Conservation (phyloP, 2,797 vertebrate species). For the Enteromius fasciolatus region DNA sequence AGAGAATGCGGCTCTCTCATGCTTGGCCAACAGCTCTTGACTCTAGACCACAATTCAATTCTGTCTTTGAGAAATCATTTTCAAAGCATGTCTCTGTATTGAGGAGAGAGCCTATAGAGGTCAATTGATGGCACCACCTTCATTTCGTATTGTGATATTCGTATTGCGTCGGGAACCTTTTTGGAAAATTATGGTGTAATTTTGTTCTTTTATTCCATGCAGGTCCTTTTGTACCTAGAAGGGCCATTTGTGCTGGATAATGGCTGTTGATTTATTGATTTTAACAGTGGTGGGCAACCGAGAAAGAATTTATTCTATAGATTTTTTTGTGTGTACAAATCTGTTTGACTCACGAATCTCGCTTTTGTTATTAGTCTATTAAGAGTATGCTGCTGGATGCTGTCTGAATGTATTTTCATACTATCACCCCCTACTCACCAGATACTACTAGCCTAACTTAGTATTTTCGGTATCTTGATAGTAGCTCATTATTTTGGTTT, state of each 20-base stretch:
- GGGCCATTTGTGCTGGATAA: neutral
- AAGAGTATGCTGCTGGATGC: neutral
- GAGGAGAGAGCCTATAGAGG: slow-evolving; percentile 37
- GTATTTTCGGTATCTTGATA: neutral
- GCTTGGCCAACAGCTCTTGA: slow-evolving; percentile 43
- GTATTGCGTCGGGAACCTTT: slow-evolving; percentile 21
- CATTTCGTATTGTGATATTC: slow-evolving; percentile 12
- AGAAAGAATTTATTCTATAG: neutral
- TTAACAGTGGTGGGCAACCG: neutral
- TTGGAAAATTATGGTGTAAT: slow-evolving; percentile 33
- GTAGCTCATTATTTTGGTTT: neutral
- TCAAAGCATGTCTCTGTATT: slow-evolving; percentile 43
- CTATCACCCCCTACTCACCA: neutral
- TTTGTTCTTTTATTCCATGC: slow-evolving; percentile 22
- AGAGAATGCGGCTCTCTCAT: slow-evolving; percentile 25
- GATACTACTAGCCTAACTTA: neutral
- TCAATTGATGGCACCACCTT: slow-evolving; percentile 39
- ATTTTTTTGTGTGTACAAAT: neutral
- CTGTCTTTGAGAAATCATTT: slow-evolving; percentile 51
- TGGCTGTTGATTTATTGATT: slow-evolving; percentile 44
- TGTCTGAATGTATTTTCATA: slow-evolving; percentile 5
- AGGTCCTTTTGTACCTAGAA: slow-evolving; percentile 7
- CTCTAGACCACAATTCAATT: slow-evolving; percentile 46
- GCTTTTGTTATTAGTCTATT: slow-evolving; percentile 9
- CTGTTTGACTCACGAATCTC: neutral